Evolutionary conservation across 2,888 invertebrate genomes (phyloP).

Genomic region (Cheilosia urbana): DNA sequence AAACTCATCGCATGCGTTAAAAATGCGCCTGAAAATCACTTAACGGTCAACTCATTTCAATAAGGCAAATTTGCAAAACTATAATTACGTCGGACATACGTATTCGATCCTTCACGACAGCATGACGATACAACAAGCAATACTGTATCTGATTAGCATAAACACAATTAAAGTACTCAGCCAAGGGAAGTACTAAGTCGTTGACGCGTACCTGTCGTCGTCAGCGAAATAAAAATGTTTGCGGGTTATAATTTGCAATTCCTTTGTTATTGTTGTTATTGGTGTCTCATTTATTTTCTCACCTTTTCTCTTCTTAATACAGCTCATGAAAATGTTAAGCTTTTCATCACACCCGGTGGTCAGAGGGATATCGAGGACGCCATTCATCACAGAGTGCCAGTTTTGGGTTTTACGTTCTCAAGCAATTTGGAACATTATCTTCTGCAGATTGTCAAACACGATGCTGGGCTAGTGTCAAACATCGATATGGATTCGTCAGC

Average conservation of each 20-base stretch:
- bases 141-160: conserved; percentile 9
- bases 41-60: conserved; percentile 6
- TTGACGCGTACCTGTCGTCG: conserved; percentile 8
- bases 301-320: conserved; percentile 10
- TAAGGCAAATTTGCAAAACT: conserved; percentile 10
- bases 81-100: neutral
- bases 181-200: conserved; percentile 2
- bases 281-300: conserved; percentile 11
- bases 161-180: neutral
- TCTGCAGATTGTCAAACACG: conserved; percentile 76
- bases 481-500: conserved; percentile 76
- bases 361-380: conserved; percentile 78
- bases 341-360: conserved; percentile 78
- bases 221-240: neutral
- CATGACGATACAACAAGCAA: neutral
- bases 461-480: conserved; percentile 75
- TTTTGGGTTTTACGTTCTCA: conserved; percentile 77
- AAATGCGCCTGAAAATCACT: neutral
- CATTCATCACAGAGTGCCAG: conserved; percentile 77
- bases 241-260: neutral
- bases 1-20: too few species aligned
- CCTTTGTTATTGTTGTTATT: neutral
- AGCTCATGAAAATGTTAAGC: conserved; percentile 76
- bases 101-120: neutral
- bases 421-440: conserved; percentile 77